Evolutionary conservation across 2,113 vertebrate genomes (phyloP), one percentile per base, ranked within the genome.

Genomic region (Butastur rufipennis): DNA sequence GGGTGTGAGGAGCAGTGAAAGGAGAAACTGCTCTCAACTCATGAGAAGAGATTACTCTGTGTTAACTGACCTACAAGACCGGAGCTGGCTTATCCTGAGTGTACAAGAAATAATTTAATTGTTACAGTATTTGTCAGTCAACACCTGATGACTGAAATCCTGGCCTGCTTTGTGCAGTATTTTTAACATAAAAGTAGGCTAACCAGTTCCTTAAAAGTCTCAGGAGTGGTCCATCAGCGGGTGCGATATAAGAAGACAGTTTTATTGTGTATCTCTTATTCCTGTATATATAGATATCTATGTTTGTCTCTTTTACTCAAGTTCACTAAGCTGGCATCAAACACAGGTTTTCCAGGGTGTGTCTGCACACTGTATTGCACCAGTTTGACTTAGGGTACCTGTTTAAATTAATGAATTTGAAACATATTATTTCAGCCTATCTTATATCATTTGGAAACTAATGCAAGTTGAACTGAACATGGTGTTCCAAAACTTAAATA

Each of bases 1-100:
- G 96, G 86, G 93, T 85, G 86, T 94, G 91, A 95, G 89, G 63
- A 95, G 42, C 86, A 92, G 42, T 27, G 6, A 95, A 90, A 92
- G 86, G 75, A 93, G 87, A 96, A 95, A 96, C 77, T 85, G 90
- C 89, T 65, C 43, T 65, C 73, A 87, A 58, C n/a, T 79, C 58
- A 53, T 67, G 71, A 92, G 50, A 90, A 95, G 80, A 93, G 77
- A 87, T 93, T 87, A 77, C 48, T 94, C 87, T 79, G 40, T 92
- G 48, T 87, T 96, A 91, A 85, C 66, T 82, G 86, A 87, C 77
- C 65, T 82, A 31, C 72, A 72, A 62, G 66, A 61, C 9, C 5
- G 5, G 43, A 89, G 47, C 47, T 79, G 47, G 38, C 18, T 88
- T 92, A 77, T 38, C 50, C 52, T 43, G 52, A 79, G 14, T 29